Percentiles rank a stretch among this genome's conserved stretches.
Conservation (phyloP, 2,888 invertebrate species). For the Anthophora plumipes region DNA sequence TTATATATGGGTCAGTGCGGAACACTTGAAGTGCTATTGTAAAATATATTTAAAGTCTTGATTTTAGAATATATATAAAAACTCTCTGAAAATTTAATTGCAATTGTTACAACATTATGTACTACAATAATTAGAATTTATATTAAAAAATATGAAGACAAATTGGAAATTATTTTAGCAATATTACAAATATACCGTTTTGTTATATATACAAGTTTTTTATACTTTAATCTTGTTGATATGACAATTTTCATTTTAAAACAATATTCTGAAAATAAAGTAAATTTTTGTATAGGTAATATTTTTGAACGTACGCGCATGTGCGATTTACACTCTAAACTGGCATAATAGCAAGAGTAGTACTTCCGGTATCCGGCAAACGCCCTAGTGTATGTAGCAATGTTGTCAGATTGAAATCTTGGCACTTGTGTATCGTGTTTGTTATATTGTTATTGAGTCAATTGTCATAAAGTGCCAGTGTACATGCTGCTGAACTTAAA, state of each 20-base stretch:
- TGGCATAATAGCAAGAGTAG: slow-evolving; percentile 51
- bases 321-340: slow-evolving; percentile 43
- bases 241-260: slow-evolving; percentile 1
- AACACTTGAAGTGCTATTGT: slow-evolving; percentile 21
- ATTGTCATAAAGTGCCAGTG: slow-evolving; percentile 49
- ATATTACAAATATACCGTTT: neutral
- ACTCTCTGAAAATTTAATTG: neutral
- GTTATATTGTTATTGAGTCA: slow-evolving; percentile 53
- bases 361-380: slow-evolving; percentile 77
- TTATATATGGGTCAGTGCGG: neutral
- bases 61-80: neutral
- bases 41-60: neutral
- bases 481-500: slow-evolving; percentile 21
- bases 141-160: neutral
- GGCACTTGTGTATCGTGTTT: slow-evolving; percentile 35
- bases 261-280: neutral
- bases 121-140: neutral
- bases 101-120: neutral
- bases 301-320: slow-evolving; percentile 47
- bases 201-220: neutral
- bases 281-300: slow-evolving; percentile 25
- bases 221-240: neutral
- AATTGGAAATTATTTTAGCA: neutral
- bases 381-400: slow-evolving; percentile 70
- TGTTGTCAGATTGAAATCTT: slow-evolving; percentile 50